These are phyloP conservation scores for Drusus annulatus DNA, from an alignment of 1,140 invertebrate species.

Conservation along the genomic window DNA sequence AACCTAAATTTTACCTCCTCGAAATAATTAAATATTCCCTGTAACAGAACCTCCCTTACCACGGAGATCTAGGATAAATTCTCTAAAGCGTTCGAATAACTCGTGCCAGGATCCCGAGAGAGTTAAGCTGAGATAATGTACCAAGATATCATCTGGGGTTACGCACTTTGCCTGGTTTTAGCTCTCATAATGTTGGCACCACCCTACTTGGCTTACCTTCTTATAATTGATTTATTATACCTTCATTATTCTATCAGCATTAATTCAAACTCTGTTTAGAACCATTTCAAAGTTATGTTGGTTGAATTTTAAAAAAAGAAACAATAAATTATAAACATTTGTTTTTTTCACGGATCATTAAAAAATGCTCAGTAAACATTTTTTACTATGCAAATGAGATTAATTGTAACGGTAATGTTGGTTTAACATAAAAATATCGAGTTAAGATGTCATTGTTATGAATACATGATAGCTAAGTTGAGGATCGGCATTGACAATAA, in stretches of 20 bases:
- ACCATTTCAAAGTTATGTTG: neutral
- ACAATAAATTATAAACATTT: neutral
- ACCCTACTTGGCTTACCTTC: neutral
- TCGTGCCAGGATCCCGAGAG: neutral
- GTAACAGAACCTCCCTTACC: neutral
- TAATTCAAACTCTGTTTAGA: neutral
- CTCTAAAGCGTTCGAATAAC: neutral
- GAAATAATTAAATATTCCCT: neutral
- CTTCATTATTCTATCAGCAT: constrained; percentile 43
- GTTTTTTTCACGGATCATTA: too few species aligned
- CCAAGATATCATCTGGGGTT: constrained; percentile 37
- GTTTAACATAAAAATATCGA: too few species aligned
- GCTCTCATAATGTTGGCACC: neutral
- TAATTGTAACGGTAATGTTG: too few species aligned
- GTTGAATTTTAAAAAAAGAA: neutral
- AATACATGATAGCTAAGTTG: too few species aligned
- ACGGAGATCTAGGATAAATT: neutral
- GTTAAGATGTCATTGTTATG: too few species aligned
- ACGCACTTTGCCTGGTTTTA: constrained; percentile 31
- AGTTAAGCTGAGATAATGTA: neutral
- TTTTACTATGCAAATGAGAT: too few species aligned
- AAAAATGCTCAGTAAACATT: too few species aligned
- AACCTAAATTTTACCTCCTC: too few species aligned
- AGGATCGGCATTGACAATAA: too few species aligned
- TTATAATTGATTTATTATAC: constrained; percentile 52